Conservation (phyloP, 2,797 vertebrate genomes). For the Lagocephalus sceleratus region DNA sequence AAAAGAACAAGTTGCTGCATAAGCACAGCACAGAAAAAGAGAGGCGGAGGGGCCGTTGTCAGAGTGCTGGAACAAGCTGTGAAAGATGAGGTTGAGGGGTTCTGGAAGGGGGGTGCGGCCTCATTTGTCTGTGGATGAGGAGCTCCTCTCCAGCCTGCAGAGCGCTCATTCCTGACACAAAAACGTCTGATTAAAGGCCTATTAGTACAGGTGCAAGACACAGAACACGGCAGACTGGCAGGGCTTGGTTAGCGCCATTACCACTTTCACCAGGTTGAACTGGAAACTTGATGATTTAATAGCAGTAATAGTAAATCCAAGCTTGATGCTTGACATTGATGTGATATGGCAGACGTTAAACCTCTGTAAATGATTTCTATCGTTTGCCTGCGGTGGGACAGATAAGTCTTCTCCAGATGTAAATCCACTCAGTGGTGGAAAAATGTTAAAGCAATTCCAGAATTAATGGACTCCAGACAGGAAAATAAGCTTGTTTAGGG, state of each 20-base stretch:
- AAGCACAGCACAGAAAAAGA: conserved; percentile 46
- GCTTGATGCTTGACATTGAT: conserved; percentile 10
- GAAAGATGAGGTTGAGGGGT: conserved; percentile 48
- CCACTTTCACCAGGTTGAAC: neutral
- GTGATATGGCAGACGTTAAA: conserved; percentile 28
- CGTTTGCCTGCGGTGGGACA: conserved; percentile 21
- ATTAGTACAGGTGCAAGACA: conserved; percentile 1
- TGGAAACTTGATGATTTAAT: conserved; percentile 1
- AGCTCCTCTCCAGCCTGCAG: conserved; percentile 34
- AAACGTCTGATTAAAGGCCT: conserved; percentile 12
- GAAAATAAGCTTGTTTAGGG: conserved; percentile 41
- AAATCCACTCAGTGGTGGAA: conserved; percentile 52
- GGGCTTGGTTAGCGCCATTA: neutral
- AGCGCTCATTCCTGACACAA: conserved; percentile 22
- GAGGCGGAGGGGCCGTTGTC: conserved; percentile 38
- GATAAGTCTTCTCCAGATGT: conserved; percentile 43
- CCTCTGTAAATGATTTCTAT: conserved; percentile 13
- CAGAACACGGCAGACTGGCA: neutral
- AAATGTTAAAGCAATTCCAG: conserved; percentile 36
- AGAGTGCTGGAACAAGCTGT: conserved; percentile 35
- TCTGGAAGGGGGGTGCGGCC: conserved; percentile 24
- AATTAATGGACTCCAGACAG: conserved; percentile 30
- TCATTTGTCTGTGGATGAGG: conserved; percentile 58
- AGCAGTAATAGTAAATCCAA: neutral
- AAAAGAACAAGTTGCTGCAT: conserved; percentile 47